These are phyloP conservation scores for Phyllotreta striolata DNA, from an alignment of 2,888 invertebrate species.

Conservation along the genomic window DNA sequence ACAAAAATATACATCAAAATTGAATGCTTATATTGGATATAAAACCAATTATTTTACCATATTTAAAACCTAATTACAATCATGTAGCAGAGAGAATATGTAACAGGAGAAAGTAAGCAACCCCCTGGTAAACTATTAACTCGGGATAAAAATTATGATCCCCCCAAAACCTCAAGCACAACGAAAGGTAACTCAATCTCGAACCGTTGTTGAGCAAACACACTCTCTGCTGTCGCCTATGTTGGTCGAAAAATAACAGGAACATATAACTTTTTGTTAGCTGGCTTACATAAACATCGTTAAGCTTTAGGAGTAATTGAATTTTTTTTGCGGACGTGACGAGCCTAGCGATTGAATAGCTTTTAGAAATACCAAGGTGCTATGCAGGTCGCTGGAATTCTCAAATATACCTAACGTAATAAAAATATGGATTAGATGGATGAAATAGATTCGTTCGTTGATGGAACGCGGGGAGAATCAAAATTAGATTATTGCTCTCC, in stretches of 20 bases:
- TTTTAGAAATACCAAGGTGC: constrained; percentile 20
- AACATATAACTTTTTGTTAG: constrained; percentile 17
- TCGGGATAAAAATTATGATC: no score
- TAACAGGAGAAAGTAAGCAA: no score
- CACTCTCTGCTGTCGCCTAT: no score
- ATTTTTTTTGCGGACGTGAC: constrained; percentile 25
- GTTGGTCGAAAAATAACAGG: constrained; percentile 14
- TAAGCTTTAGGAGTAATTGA: constrained; percentile 26
- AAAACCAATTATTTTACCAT: no score
- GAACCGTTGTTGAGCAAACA: no score
- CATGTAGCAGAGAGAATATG: no score
- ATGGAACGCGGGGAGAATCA: constrained; percentile 1
- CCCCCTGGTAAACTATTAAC: no score
- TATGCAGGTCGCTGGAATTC: constrained; percentile 6
- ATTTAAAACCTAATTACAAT: no score
- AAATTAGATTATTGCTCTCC: background rate
- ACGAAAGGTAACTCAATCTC: no score
- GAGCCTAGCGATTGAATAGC: constrained; percentile 15
- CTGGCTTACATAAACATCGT: constrained; percentile 14
- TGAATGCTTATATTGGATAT: no score
- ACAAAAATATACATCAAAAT: no score
- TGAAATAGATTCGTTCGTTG: constrained; percentile 1
- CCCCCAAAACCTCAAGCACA: no score
- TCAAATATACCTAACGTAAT: constrained; percentile 8
- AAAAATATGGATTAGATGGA: constrained; percentile 13